Evolutionary conservation across 2,113 vertebrate species (phyloP).

Genomic region (Gopherus flavomarginatus): DNA sequence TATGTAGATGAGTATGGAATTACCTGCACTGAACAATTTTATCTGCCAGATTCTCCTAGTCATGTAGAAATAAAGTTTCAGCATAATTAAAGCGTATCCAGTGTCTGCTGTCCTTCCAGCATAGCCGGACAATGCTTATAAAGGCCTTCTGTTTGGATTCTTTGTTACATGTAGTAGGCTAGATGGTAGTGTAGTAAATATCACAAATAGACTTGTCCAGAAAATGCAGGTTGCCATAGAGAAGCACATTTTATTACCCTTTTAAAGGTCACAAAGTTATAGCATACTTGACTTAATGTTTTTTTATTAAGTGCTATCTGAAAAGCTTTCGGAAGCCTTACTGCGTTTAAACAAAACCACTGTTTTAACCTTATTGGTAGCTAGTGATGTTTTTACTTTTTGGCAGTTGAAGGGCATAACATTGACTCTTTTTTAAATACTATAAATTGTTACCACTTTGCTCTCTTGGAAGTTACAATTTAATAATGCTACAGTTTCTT

Average conservation of each 20-base stretch:
- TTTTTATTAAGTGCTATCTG: not conserved
- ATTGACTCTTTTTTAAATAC: not conserved
- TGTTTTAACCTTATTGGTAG: slow-evolving; percentile 1
- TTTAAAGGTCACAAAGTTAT: not conserved
- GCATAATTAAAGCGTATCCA: not conserved
- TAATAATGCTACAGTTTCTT: not conserved
- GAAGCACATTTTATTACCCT: not conserved
- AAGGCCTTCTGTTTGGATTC: not conserved
- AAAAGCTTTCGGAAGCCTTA: not conserved
- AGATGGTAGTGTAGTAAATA: not conserved
- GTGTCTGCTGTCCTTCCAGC: not conserved
- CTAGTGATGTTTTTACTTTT: not conserved
- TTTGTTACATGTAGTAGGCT: not conserved
- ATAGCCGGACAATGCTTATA: not conserved
- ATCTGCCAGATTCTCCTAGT: not conserved
- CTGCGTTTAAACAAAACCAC: not conserved
- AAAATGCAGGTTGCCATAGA: not conserved
- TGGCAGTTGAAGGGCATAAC: not conserved
- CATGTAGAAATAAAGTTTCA: not conserved
- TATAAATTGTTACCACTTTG: not conserved
- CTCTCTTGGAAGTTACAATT: not conserved
- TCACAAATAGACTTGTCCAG: not conserved
- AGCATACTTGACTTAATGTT: not conserved
- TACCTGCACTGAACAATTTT: not conserved
- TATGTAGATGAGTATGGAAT: not conserved